Conservation (phyloP, 1,140 invertebrate genomes). For the Dendroctonus valens region DNA sequence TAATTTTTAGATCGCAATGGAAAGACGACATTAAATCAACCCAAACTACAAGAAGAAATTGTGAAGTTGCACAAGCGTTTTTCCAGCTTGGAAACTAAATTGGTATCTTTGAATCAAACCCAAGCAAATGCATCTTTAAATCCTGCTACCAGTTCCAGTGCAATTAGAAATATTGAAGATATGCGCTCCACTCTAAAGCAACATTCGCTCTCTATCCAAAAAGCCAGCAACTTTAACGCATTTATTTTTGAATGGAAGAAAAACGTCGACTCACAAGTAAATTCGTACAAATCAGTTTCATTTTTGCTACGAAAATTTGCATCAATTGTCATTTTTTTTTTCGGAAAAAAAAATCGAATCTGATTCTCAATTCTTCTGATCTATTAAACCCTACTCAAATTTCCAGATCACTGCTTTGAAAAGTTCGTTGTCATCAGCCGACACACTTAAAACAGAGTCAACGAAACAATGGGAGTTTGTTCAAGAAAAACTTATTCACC, state of each 20-base stretch:
- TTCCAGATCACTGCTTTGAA: constrained; percentile 15
- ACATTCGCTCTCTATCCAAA: constrained; percentile 13
- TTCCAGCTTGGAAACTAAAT: not conserved
- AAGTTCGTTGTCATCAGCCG: not conserved
- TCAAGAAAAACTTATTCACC: constrained; percentile 21
- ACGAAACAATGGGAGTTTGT: constrained; percentile 5
- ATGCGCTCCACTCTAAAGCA: constrained; percentile 5
- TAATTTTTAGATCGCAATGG: too few relatives aligned
- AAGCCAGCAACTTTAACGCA: constrained; percentile 9
- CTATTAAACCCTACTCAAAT: not conserved
- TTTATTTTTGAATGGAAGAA: constrained; percentile 24
- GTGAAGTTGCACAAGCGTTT: constrained; percentile 4
- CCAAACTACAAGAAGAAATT: not conserved
- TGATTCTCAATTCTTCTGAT: not conserved
- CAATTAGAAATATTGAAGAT: constrained; percentile 8
- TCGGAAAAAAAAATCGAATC: not conserved
- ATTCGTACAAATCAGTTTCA: not conserved
- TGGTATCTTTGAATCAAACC: not conserved
- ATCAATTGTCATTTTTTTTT: not conserved
- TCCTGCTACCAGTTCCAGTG: not conserved
- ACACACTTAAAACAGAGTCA: constrained; percentile 10
- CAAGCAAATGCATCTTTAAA: not conserved
- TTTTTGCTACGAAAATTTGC: not conserved
- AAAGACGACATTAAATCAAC: too few relatives aligned
- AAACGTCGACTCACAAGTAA: constrained; percentile 17